Evolutionary conservation across 2,888 invertebrate species (phyloP).

Genomic region (Sarcophaga variegata): DNA sequence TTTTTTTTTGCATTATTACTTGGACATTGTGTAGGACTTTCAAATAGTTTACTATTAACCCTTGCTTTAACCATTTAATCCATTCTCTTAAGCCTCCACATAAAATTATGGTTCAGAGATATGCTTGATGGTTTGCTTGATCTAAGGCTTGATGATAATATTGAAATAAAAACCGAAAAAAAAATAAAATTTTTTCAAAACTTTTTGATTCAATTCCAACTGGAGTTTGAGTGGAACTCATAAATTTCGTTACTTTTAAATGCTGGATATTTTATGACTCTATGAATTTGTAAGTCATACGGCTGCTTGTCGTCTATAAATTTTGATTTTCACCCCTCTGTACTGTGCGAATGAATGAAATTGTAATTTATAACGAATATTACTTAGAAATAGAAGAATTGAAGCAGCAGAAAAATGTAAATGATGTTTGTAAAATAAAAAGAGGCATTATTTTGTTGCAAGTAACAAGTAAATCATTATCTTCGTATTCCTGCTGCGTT

Average conservation of each 20-base stretch:
- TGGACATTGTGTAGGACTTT: too few species aligned
- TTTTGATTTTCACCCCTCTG: too few species aligned
- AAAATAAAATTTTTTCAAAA: background rate
- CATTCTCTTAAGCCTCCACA: too few species aligned
- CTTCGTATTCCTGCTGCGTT: background rate
- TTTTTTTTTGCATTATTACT: too few species aligned
- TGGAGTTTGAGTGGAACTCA: slow-evolving; percentile 21
- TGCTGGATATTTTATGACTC: background rate
- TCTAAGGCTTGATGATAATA: too few species aligned
- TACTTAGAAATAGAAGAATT: background rate
- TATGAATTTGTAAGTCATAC: background rate
- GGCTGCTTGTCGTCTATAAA: too few species aligned
- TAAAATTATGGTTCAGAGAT: too few species aligned
- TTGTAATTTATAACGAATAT: background rate
- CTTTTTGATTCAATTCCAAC: slow-evolving; percentile 55
- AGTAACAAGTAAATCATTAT: slow-evolving; percentile 5
- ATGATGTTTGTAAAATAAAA: background rate
- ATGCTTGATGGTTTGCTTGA: too few species aligned
- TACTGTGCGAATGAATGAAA: background rate
- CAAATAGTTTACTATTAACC: too few species aligned
- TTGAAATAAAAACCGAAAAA: too few species aligned
- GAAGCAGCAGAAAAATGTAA: background rate
- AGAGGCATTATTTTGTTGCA: background rate
- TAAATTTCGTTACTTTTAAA: slow-evolving; percentile 7
- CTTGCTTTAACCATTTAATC: too few species aligned